Evolutionary conservation across 2,113 vertebrate species (phyloP).

Genomic region (Ammodramus savannarum): DNA sequence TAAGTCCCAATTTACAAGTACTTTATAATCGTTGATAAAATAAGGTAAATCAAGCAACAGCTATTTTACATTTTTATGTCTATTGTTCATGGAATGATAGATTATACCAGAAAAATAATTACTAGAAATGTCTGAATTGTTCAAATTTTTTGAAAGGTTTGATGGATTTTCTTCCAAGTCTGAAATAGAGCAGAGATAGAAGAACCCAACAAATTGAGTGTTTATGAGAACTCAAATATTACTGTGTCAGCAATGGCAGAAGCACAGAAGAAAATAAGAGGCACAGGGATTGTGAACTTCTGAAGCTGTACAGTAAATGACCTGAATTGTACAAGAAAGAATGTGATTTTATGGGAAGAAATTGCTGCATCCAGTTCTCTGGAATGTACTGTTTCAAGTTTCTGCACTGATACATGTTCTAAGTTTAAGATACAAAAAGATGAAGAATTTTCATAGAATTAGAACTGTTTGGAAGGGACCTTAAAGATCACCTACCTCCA

Average conservation of each 20-base stretch:
- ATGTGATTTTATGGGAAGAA: neutral
- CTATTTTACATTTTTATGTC: neutral
- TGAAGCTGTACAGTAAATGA: neutral
- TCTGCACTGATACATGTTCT: neutral
- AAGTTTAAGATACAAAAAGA: neutral
- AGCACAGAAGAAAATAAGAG: neutral
- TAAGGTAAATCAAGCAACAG: neutral
- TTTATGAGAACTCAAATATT: neutral
- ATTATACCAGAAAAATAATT: neutral
- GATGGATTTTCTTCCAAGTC: neutral
- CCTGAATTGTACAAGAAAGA: neutral
- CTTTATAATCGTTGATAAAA: neutral
- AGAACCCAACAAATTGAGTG: neutral
- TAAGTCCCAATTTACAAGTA: neutral
- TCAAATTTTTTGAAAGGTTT: neutral
- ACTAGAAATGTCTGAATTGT: neutral
- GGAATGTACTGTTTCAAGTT: neutral
- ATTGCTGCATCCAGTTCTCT: neutral
- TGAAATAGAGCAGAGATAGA: neutral
- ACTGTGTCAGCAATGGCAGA: neutral
- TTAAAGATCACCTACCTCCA: neutral
- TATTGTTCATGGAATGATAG: neutral
- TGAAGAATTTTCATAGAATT: neutral
- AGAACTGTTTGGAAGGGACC: neutral
- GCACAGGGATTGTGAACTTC: neutral